These are phyloP conservation scores for Drosophila parabipectinata DNA, from an alignment of 1,140 invertebrate species.

Conservation along the genomic window DNA sequence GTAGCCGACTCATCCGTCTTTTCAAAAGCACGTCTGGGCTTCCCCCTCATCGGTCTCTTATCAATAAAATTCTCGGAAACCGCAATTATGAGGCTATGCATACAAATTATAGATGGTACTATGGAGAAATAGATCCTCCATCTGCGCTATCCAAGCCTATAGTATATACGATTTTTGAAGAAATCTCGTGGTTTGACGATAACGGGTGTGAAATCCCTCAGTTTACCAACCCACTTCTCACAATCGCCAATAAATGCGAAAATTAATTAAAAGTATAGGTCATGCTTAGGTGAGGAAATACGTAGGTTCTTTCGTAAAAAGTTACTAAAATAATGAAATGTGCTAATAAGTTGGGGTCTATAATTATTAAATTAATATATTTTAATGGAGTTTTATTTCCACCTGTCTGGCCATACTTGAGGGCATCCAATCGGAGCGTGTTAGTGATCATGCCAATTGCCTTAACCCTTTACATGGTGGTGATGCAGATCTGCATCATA, in stretches of 20 bases:
- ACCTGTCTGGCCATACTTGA: background rate
- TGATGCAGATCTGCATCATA: too few relatives aligned
- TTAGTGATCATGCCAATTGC: slow-evolving; percentile 23
- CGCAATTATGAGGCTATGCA: background rate
- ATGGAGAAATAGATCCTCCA: slow-evolving; percentile 4
- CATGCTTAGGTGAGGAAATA: slow-evolving; percentile 23
- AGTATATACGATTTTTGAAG: background rate
- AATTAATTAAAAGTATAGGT: slow-evolving; percentile 11
- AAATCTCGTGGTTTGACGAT: slow-evolving; percentile 4
- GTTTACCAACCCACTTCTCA: background rate
- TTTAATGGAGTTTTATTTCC: background rate
- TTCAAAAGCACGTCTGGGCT: slow-evolving; percentile 29
- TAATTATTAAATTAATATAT: background rate
- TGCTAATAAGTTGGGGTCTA: background rate
- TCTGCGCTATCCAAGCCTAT: background rate
- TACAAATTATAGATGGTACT: background rate
- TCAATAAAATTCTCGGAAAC: slow-evolving; percentile 39
- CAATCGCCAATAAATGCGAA: slow-evolving; percentile 1
- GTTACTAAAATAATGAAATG: slow-evolving; percentile 16
- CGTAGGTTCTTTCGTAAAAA: background rate
- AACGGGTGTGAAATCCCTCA: slow-evolving; percentile 18
- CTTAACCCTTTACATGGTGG: too few relatives aligned
- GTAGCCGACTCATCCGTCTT: slow-evolving; percentile 24
- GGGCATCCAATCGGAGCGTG: slow-evolving; percentile 8
- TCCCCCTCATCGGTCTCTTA: slow-evolving; percentile 20